Percentiles rank a stretch among this genome's conserved stretches.
phyloP scores from a whole-genome alignment of 2,113 vertebrate species.

The Microcebus griseorufus region DNA sequence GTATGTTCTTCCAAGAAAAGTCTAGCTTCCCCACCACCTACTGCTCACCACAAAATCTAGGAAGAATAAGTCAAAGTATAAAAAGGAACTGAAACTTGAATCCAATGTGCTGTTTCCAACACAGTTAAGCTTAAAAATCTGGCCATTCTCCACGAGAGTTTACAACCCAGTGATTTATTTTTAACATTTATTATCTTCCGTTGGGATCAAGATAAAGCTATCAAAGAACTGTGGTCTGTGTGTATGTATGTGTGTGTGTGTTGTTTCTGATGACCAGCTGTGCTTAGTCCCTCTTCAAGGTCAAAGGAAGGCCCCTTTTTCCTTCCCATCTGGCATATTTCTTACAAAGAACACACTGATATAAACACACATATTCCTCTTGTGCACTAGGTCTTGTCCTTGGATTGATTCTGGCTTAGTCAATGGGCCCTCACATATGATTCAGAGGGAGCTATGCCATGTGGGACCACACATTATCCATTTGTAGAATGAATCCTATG shows the following conservation, averaged over 20 bases:
- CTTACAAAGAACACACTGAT: conserved; percentile 70
- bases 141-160: background rate
- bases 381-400: background rate
- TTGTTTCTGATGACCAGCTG: conserved; percentile 59
- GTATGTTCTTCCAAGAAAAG: conserved; percentile 11
- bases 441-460: background rate
- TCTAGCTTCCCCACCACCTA: background rate
- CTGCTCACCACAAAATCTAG: conserved; percentile 1
- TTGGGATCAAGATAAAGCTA: conserved; percentile 28
- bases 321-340: conserved; percentile 52
- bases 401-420: background rate
- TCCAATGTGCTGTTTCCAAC: conserved; percentile 24
- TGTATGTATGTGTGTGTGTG: background rate
- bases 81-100: conserved; percentile 29
- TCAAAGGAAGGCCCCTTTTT: conserved; percentile 9
- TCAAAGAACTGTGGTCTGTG: background rate
- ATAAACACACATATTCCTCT: conserved; percentile 61
- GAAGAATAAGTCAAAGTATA: background rate
- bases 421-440: conserved; percentile 36
- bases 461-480: conserved; percentile 24
- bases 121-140: conserved; percentile 33
- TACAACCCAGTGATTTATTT: conserved; percentile 31
- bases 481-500: conserved; percentile 36
- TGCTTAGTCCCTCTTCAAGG: conserved; percentile 58
- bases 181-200: conserved; percentile 50